phyloP scores from a whole-genome alignment of 2,888 invertebrate genomes.

The Thecocarcelia acutangulata region DNA sequence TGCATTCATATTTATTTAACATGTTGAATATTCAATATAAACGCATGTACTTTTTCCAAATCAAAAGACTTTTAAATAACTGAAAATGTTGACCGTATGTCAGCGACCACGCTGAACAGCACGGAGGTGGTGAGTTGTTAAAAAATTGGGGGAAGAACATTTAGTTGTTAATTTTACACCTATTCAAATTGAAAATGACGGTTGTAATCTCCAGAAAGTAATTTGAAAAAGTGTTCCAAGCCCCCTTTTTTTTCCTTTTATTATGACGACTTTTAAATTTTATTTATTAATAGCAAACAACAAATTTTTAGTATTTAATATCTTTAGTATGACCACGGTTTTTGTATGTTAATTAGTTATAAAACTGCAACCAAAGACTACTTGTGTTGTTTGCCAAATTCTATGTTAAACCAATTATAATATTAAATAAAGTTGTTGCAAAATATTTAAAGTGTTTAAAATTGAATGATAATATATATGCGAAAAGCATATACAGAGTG shows the following conservation, averaged over 20 bases:
- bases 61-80: slow-evolving; percentile 33
- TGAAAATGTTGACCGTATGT: slow-evolving; percentile 26
- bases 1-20: slow-evolving; percentile 62
- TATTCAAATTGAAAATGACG: no score
- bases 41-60: slow-evolving; percentile 17
- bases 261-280: neutral
- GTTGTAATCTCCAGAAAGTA: no score
- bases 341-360: slow-evolving; percentile 62
- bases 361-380: slow-evolving; percentile 49
- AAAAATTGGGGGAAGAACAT: neutral
- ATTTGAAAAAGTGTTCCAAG: no score
- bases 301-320: neutral
- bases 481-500: neutral
- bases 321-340: slow-evolving; percentile 8
- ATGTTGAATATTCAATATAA: slow-evolving; percentile 59
- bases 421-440: slow-evolving; percentile 59
- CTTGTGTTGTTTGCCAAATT: slow-evolving; percentile 32
- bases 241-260: no score
- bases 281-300: neutral
- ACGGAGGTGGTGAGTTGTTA: neutral
- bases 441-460: slow-evolving; percentile 28
- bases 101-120: neutral
- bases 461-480: neutral
- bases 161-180: neutral
- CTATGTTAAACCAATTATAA: slow-evolving; percentile 62